Conservation (phyloP, 2,888 invertebrate species). For the Tipula helvola region DNA sequence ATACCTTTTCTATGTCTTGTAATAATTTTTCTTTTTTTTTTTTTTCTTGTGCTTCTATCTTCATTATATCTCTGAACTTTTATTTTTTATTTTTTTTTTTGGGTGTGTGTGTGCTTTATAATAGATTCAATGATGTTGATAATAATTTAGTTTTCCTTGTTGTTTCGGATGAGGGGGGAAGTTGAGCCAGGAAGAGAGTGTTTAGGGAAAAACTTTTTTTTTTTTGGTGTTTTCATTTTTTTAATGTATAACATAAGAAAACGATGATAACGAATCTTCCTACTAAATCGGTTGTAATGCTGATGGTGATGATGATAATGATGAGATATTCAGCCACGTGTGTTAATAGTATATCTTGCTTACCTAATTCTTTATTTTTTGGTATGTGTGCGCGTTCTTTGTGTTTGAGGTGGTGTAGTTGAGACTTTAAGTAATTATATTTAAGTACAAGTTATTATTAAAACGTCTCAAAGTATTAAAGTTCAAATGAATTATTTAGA, state of each 20-base stretch:
- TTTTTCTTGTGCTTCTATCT: background rate
- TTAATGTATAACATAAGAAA: background rate
- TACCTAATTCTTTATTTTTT: background rate
- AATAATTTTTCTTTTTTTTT: background rate
- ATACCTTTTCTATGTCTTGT: background rate
- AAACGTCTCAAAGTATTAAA: background rate
- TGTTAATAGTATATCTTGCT: background rate
- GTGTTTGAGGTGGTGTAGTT: background rate
- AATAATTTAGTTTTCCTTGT: background rate
- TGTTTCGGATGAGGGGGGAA: background rate
- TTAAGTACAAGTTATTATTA: background rate
- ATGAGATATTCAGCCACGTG: background rate
- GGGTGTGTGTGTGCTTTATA: background rate
- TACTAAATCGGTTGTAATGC: background rate
- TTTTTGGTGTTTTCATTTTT: background rate
- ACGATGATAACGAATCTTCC: background rate
- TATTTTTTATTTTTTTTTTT: background rate
- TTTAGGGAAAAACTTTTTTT: background rate
- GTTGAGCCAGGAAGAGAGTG: background rate
- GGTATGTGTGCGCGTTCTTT: too few relatives aligned
- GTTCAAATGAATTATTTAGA: background rate
- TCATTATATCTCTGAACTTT: background rate
- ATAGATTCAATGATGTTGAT: slow-evolving; percentile 4
- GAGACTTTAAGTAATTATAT: background rate
- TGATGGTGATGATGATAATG: background rate